phyloP scores from a whole-genome alignment of 2,113 vertebrate species.

The Oplegnathus fasciatus region DNA sequence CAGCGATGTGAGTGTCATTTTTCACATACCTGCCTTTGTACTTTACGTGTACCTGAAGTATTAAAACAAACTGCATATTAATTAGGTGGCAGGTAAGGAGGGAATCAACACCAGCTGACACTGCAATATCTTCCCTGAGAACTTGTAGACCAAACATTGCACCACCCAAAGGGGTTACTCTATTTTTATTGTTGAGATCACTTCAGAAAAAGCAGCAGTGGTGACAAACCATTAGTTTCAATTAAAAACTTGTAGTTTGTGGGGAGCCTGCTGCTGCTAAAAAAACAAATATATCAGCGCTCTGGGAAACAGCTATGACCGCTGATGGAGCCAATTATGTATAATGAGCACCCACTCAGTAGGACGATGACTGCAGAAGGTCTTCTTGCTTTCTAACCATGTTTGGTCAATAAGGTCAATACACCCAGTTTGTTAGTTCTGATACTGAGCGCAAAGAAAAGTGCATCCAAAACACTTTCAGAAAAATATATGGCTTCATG shows the following conservation, averaged over 20 bases:
- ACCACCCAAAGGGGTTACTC: no score
- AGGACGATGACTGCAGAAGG: not conserved
- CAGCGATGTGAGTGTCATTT: no score
- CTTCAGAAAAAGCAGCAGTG: no score
- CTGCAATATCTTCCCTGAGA: no score
- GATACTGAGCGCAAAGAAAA: not conserved
- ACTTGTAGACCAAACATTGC: no score
- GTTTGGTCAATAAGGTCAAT: constrained; percentile 1
- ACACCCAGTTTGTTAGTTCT: not conserved
- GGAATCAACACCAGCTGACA: no score
- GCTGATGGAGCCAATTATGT: not conserved
- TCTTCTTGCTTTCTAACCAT: not conserved
- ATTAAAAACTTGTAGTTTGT: not conserved
- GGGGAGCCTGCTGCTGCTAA: not conserved
- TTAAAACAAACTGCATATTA: no score
- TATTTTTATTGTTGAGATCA: no score
- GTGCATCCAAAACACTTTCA: not conserved
- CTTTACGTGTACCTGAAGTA: no score
- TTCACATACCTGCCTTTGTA: no score
- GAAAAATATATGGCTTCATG: not conserved
- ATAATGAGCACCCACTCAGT: not conserved
- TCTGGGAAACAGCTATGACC: not conserved
- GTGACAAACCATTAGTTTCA: not conserved
- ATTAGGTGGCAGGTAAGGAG: no score
- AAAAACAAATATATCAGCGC: not conserved